Base-by-base conservation (phyloP, 2,113 vertebrate genomes). In the Triplophysa dalaica region DNA sequence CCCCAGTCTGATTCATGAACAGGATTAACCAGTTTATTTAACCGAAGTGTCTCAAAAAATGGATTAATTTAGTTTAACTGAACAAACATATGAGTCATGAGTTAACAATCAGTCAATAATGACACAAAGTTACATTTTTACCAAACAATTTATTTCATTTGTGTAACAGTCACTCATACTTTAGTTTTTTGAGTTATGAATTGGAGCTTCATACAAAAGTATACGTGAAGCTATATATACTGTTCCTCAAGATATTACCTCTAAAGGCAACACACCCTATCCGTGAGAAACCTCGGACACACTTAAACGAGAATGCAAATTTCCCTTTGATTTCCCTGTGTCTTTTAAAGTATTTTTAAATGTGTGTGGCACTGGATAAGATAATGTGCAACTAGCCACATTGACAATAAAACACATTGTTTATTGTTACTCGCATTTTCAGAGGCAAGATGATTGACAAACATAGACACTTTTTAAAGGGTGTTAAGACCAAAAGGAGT, bases 221-320 rank as follows among this genome's bases (percentile, higher is more conserved):
- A 38, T 38, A 38, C 33, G 4, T 50, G 0, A 52, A n/a, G n/a
- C n/a, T n/a, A 17, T 29, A 22, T 4, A 14, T 70, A 10, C 16
- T 29, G 33, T 38, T 38, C 33, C 33, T 33, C 17, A 54, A 54
- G 68, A 33, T 1, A 54, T 6, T 54, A 33, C 48, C 48, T 33
- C 5, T 56, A 1, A 69, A 21, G 14, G 14, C 50, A 22, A 70
- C 14, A 56, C 48, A 70, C 6, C 19, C 50, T 56, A 8, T 70
- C 10, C 19, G 0, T 70, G 69, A 56, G 69, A 70, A 70, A 56
- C 69, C 69, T 56, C 2, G 1, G 50, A n/a, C 50, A 33, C 29
- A 70, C 52, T 38, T 38, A 38, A 38, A 70, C 50, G 54, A 56
- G 33, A 70, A 38, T 70, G 50, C 50, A 70, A 70, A 70, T 56